Evolutionary conservation across 2,797 vertebrate species (phyloP).

Genomic region (Eidolon dupreanum): DNA sequence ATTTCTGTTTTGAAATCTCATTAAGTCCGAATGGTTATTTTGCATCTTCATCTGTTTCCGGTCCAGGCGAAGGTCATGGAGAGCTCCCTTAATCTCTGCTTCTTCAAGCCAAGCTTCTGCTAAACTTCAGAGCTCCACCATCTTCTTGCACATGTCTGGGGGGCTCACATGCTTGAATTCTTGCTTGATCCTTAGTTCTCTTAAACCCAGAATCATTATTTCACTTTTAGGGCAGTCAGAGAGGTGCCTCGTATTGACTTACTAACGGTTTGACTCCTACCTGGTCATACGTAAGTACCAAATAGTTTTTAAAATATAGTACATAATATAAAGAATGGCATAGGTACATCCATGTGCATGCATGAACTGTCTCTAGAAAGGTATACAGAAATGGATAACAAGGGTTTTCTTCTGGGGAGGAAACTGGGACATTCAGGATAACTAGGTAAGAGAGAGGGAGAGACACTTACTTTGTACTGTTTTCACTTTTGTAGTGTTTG

Average conservation of each 20-base stretch:
- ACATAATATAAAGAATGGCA: background rate
- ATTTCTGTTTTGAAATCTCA: background rate
- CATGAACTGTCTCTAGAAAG: background rate
- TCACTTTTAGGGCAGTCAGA: background rate
- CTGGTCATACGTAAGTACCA: background rate
- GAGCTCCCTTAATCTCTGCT: background rate
- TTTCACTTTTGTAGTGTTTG: background rate
- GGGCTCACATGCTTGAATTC: background rate
- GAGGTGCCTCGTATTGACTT: background rate
- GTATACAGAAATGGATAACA: background rate
- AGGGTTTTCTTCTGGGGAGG: background rate
- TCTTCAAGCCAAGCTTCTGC: background rate
- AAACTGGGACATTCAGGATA: background rate
- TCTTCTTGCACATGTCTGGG: background rate
- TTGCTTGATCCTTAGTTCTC: background rate
- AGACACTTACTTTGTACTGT: background rate
- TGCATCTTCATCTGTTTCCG: background rate
- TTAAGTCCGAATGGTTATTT: background rate
- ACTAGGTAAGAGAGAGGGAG: background rate
- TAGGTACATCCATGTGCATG: background rate
- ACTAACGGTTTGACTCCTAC: background rate
- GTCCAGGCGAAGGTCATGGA: background rate
- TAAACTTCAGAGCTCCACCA: background rate
- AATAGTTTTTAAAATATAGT: background rate
- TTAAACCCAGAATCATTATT: background rate